A percentile compares a stretch with the other conserved stretches of the same genome.
phyloP scores from a whole-genome alignment of 2,113 vertebrate species.

The Hypocryptadius cinnamomeus region DNA sequence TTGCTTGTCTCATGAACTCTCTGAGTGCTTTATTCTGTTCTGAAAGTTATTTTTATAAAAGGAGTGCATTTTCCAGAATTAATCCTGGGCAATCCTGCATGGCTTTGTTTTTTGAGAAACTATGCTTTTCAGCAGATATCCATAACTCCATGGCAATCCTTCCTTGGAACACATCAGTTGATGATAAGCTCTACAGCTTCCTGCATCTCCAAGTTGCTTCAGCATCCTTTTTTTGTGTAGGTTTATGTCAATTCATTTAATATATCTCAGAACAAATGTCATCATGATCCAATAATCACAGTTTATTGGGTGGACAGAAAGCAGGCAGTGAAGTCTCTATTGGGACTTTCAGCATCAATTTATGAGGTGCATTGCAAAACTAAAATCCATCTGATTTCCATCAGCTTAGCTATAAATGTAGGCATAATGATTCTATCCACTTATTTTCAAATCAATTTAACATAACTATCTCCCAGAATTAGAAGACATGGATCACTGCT shows the following conservation, averaged over 20 bases:
- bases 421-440: conserved; percentile 36
- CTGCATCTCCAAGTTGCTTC: not conserved
- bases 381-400: conserved; percentile 51
- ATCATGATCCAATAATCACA: conserved; percentile 50
- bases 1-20: not conserved
- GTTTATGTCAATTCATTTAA: conserved; percentile 33
- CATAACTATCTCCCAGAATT: conserved; percentile 37
- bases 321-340: not conserved
- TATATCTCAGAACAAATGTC: conserved; percentile 9
- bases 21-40: not conserved
- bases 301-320: conserved; percentile 40
- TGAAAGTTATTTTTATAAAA: not conserved
- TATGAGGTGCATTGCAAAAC: conserved; percentile 22
- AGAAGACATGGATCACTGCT: conserved; percentile 43
- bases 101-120: not conserved
- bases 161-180: not conserved
- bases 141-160: not conserved
- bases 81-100: not conserved
- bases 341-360: conserved; percentile 31
- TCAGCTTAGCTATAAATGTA: conserved; percentile 32
- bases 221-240: not conserved
- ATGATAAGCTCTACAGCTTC: not conserved
- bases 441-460: conserved; percentile 59
- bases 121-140: not conserved
- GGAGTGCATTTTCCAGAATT: not conserved